A percentile compares a stretch with the other conserved stretches of the same genome.
These are phyloP conservation scores for Typhlichthys subterraneus DNA, from an alignment of 2,797 vertebrate genomes.

Conservation along the genomic window DNA sequence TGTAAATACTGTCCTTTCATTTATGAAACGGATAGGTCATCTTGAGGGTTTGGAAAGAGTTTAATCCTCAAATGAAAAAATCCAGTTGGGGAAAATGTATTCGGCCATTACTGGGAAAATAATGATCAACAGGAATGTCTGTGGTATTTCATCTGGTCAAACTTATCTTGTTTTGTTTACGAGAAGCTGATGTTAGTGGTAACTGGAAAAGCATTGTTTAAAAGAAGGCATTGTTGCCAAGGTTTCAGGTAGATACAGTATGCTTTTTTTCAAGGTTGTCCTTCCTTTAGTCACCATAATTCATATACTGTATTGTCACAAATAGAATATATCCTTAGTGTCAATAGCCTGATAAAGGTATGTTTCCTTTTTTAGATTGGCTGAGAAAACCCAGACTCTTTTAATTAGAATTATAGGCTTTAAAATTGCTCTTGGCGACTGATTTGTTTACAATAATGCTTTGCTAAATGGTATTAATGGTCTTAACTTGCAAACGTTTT, in stretches of 20 bases:
- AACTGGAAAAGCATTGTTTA: background rate
- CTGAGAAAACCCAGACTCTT: conserved; percentile 8
- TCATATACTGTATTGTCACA: background rate
- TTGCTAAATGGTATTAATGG: conserved; percentile 19
- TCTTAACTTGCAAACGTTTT: conserved; percentile 19
- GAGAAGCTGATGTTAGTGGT: background rate
- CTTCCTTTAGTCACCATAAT: background rate
- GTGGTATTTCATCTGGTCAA: background rate
- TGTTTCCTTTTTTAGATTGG: conserved; percentile 14
- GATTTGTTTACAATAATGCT: conserved; percentile 25
- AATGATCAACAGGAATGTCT: no score
- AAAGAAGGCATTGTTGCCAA: background rate
- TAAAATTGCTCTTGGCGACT: background rate
- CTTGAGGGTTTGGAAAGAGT: no score
- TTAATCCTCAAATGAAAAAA: no score
- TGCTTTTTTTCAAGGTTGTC: background rate
- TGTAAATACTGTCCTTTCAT: no score
- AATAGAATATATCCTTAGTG: background rate
- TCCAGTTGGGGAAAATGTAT: no score
- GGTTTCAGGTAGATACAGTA: background rate
- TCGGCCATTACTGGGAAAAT: no score
- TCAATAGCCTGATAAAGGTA: background rate
- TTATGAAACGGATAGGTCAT: no score
- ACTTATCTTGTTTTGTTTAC: background rate
- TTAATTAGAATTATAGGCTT: background rate